These are phyloP conservation scores for Orbicella faveolata DNA, from an alignment of 64 coral and sea anemone species.

Conservation along the genomic window DNA sequence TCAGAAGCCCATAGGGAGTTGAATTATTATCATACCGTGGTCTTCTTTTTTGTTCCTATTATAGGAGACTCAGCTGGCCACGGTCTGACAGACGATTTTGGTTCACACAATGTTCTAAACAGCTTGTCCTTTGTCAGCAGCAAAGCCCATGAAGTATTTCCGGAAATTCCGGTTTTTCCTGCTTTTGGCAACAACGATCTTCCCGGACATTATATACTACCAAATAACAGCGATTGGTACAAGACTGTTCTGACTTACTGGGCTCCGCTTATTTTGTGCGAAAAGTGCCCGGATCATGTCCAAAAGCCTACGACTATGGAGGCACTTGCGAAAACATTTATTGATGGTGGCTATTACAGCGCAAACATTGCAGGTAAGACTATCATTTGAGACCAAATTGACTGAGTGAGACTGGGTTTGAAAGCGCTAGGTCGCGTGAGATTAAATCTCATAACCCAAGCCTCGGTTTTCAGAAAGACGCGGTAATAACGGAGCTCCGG, in stretches of 20 bases:
- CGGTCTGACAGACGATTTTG: not conserved
- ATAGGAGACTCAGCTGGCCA: constrained; percentile 39
- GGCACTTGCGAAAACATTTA: constrained; percentile 60
- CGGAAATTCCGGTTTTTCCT: constrained; percentile 71
- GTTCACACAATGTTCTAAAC: not conserved
- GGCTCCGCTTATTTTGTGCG: constrained; percentile 72
- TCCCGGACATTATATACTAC: constrained; percentile 77
- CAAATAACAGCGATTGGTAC: constrained; percentile 71
- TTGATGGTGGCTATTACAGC: constrained; percentile 90
- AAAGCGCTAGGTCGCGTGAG: too few relatives aligned
- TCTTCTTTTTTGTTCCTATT: not conserved
- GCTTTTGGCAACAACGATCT: constrained; percentile 88
- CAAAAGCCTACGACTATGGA: constrained; percentile 55
- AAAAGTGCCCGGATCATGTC: constrained; percentile 31
- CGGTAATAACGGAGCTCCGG: too few relatives aligned
- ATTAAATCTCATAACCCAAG: too few relatives aligned
- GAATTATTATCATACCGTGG: too few relatives aligned
- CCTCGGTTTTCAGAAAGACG: too few relatives aligned
- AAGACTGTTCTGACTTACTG: constrained; percentile 53
- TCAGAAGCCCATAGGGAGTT: too few relatives aligned
- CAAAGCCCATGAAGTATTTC: constrained; percentile 36
- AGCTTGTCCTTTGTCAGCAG: not conserved
- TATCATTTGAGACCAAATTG: too few relatives aligned
- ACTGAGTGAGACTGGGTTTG: too few relatives aligned
- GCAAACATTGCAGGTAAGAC: constrained; percentile 82